These are phyloP conservation scores for Chironomus tentans DNA, from an alignment of 2,888 invertebrate genomes.

Conservation along the genomic window DNA sequence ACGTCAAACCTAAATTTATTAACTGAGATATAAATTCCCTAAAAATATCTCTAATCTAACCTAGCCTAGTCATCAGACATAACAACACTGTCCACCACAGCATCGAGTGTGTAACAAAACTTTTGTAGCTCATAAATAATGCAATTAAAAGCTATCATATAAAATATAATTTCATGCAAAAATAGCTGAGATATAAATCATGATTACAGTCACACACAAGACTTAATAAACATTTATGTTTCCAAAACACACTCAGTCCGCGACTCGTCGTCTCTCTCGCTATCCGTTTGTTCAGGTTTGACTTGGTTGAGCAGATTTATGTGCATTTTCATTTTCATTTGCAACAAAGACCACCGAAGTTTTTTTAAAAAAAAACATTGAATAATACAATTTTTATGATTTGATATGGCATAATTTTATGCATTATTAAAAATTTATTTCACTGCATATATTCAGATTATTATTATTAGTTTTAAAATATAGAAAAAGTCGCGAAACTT, in stretches of 20 bases:
- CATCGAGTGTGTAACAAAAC: background rate
- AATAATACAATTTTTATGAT: slow-evolving; percentile 12
- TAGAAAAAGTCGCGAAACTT: background rate
- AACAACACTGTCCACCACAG: background rate
- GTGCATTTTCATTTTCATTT: background rate
- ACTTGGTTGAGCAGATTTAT: background rate
- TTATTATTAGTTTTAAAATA: too few species aligned
- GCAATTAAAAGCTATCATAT: slow-evolving; percentile 24
- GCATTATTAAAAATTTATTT: slow-evolving; percentile 22
- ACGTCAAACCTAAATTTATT: too few species aligned
- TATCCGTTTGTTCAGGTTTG: background rate
- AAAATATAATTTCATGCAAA: slow-evolving; percentile 24
- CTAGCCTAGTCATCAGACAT: too few species aligned
- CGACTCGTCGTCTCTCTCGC: background rate
- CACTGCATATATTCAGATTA: background rate
- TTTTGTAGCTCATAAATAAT: slow-evolving; percentile 15
- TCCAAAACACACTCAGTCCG: background rate
- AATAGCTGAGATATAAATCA: slow-evolving; percentile 24
- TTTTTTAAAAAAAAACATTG: background rate
- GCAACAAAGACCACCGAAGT: slow-evolving; percentile 21
- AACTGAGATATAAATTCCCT: too few species aligned
- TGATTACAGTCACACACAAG: slow-evolving; percentile 15
- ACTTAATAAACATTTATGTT: slow-evolving; percentile 20
- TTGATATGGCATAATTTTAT: slow-evolving; percentile 26
- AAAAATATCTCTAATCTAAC: too few species aligned